Conservation (phyloP, 2,113 vertebrate genomes). For the Sceloporus undulatus region DNA sequence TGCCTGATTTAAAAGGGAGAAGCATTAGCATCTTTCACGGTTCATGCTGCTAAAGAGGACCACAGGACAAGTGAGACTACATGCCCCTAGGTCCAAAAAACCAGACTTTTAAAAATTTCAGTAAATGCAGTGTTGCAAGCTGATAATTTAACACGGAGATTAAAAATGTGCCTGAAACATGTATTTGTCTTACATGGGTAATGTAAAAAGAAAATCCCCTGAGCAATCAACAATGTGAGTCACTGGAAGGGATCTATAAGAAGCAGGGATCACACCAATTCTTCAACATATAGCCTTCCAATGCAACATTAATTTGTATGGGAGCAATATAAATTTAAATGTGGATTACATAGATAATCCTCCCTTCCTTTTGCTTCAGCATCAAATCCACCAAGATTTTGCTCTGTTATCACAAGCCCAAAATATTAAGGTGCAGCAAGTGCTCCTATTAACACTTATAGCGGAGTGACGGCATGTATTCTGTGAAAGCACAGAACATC, state of each 20-base stretch:
- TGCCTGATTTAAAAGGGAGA: neutral
- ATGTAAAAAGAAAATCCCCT: slow-evolving; percentile 3
- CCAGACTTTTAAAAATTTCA: neutral
- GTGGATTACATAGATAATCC: neutral
- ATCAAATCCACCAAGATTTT: slow-evolving; percentile 4
- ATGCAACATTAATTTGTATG: slow-evolving; percentile 37
- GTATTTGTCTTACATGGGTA: neutral
- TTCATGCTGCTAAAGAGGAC: neutral
- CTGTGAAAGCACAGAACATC: neutral
- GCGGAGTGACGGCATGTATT: neutral
- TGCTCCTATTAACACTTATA: neutral
- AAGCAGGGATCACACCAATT: slow-evolving; percentile 49
- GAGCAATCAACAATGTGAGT: slow-evolving; percentile 39
- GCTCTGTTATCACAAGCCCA: neutral
- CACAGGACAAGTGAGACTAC: neutral
- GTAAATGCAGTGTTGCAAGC: slow-evolving; percentile 28
- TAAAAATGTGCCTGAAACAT: neutral
- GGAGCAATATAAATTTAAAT: slow-evolving; percentile 17
- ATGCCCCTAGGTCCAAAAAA: neutral
- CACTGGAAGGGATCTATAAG: slow-evolving; percentile 52
- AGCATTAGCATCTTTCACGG: neutral
- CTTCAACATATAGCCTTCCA: slow-evolving; percentile 32
- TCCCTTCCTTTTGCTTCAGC: slow-evolving; percentile 29
- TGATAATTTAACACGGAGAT: neutral
- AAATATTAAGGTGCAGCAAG: neutral